Base-by-base conservation (phyloP, 2,797 vertebrate species). In the Menidia menidia region DNA sequence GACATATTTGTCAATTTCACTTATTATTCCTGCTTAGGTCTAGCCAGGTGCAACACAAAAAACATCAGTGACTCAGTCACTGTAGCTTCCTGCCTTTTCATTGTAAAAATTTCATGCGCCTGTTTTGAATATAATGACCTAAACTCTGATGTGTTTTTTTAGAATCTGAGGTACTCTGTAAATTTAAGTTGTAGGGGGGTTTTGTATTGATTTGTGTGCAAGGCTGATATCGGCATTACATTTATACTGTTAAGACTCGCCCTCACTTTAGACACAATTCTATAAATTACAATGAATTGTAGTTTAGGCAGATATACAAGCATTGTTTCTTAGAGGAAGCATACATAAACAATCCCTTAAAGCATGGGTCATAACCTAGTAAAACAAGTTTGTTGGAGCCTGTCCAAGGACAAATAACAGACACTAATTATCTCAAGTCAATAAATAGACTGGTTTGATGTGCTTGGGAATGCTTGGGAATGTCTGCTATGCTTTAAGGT, bases 391-490 rank as follows among this genome's bases (percentile, higher is more conserved):
- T 33, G 30, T 58, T 75, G 68, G 44, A 75, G 56, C n/a, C 8
- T 47, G 15, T 70, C 64, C 73, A 77, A 78, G 54, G 64, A 43
- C 65, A 78, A 54, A 50, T 50, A 66, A 68, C 64, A 57, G 41
- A 61, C 33, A 55, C 66, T 67, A 83, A 77, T 84, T 79, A 78
- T 77, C 63, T 14, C 68, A 47, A 54, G 77, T 83, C 68, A 88
- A 75, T 81, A 87, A 89, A 87, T 83, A 87, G 82, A 82, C 48
- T 74, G 11, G 31, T 60, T 35, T 48, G 60, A 42, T 68, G 35
- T 75, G 44, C 73, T 57, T 72, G 45, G 33, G 57, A 71, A 83
- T 71, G 77, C 62, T 76, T 64, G 19, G 60, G 75, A 73, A 89
- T 73, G 48, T 41, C 45, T 75, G 59, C 50, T 64, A 76, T 77